Evolutionary conservation across 2,113 vertebrate genomes (phyloP).

Genomic region (Eleginops maclovinus): DNA sequence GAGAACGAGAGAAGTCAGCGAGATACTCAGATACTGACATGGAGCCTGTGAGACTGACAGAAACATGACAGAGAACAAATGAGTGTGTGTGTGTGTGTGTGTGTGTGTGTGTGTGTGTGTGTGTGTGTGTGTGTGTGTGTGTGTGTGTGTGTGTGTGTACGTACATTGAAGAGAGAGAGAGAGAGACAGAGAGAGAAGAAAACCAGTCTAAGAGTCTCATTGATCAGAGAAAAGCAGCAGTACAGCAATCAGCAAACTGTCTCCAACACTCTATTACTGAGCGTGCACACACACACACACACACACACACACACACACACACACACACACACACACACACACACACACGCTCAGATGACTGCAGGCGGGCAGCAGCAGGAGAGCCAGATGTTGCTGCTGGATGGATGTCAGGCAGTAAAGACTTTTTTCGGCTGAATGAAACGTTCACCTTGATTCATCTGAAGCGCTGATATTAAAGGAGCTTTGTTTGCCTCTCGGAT

Average conservation of each 20-base stretch:
- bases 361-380: constrained; percentile 59
- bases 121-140: constrained; percentile 2
- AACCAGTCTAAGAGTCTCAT: constrained; percentile 36
- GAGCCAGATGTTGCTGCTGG: constrained; percentile 60
- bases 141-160: not conserved
- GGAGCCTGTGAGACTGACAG: constrained; percentile 52
- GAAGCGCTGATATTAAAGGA: not conserved
- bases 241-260: constrained; percentile 37
- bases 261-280: constrained; percentile 1
- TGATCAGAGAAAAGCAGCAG: constrained; percentile 55
- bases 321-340: constrained; percentile 4
- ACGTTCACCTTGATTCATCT: constrained; percentile 43
- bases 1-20: constrained; percentile 55
- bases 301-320: not conserved
- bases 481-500: too few species aligned
- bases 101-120: constrained; percentile 10
- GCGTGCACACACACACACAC: not conserved
- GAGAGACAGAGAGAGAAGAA: not conserved
- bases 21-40: constrained; percentile 52
- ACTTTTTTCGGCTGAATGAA: constrained; percentile 29
- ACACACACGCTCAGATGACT: constrained; percentile 21
- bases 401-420: constrained; percentile 40
- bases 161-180: not conserved
- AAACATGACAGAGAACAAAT: constrained; percentile 46
- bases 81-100: constrained; percentile 3